Conservation (phyloP, 2,113 vertebrate species). For the Prochilodus magdalenae region DNA sequence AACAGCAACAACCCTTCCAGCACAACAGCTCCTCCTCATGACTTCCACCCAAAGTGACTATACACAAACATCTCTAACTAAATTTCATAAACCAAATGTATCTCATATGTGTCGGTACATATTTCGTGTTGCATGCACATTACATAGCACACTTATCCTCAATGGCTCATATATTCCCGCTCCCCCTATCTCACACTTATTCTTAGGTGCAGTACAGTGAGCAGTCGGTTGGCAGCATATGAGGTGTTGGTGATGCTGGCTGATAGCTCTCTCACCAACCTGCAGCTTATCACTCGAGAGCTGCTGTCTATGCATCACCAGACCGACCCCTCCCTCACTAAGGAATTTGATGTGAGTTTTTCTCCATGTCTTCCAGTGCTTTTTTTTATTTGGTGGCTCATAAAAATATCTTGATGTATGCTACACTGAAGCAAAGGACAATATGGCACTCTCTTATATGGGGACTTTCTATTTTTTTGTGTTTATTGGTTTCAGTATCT, state of each 20-base stretch:
- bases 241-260: constrained; percentile 98
- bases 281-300: constrained; percentile 92
- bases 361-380: background rate
- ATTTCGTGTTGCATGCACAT: background rate
- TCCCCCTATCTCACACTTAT: background rate
- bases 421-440: background rate
- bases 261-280: constrained; percentile 94
- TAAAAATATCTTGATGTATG: background rate
- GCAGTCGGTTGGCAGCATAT: constrained; percentile 94
- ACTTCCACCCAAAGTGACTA: constrained; percentile 96
- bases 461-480: constrained; percentile 25
- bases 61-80: background rate
- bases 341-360: constrained; percentile 94
- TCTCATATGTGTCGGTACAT: background rate
- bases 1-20: constrained; percentile 93
- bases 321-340: constrained; percentile 92
- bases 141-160: background rate
- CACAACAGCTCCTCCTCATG: constrained; percentile 89
- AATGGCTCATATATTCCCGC: too few species aligned
- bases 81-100: background rate
- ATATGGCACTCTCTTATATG: background rate
- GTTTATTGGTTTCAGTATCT: constrained; percentile 81
- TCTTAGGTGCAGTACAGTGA: constrained; percentile 91
- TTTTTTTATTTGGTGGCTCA: background rate
- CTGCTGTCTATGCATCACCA: constrained; percentile 98